phyloP scores from a whole-genome alignment of 2,113 vertebrate genomes.

The Microtus richardsoni region DNA sequence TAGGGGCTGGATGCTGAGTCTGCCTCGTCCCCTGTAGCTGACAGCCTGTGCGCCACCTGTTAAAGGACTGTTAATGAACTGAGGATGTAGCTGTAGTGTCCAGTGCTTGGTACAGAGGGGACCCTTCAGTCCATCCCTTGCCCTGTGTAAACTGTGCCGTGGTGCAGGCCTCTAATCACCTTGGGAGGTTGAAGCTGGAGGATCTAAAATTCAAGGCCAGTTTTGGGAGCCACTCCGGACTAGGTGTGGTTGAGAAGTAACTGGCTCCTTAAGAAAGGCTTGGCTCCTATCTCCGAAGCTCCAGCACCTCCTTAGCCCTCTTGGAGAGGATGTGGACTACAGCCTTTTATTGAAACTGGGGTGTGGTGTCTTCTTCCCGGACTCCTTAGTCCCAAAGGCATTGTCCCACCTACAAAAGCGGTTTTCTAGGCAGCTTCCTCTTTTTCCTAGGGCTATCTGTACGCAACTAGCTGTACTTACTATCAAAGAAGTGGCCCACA shows the following conservation, averaged over 20 bases:
- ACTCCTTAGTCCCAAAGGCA: neutral
- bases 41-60: neutral
- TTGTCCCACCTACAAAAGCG: neutral
- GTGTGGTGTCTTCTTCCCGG: too few species aligned
- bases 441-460: neutral
- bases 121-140: neutral
- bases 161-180: too few species aligned
- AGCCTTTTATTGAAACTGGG: neutral
- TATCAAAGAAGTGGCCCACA: neutral
- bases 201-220: neutral
- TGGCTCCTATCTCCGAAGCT: neutral
- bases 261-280: neutral
- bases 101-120: neutral
- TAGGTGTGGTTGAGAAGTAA: neutral
- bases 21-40: neutral
- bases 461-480: neutral
- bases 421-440: neutral
- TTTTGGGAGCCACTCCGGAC: neutral
- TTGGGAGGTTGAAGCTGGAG: too few species aligned
- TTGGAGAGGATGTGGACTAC: rapidly evolving
- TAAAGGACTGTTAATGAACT: neutral
- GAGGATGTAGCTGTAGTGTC: too few species aligned
- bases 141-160: neutral
- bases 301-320: neutral
- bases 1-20: neutral